Base-by-base conservation (phyloP, 2,888 invertebrate genomes). In the Synanthedon andrenaeformis region DNA sequence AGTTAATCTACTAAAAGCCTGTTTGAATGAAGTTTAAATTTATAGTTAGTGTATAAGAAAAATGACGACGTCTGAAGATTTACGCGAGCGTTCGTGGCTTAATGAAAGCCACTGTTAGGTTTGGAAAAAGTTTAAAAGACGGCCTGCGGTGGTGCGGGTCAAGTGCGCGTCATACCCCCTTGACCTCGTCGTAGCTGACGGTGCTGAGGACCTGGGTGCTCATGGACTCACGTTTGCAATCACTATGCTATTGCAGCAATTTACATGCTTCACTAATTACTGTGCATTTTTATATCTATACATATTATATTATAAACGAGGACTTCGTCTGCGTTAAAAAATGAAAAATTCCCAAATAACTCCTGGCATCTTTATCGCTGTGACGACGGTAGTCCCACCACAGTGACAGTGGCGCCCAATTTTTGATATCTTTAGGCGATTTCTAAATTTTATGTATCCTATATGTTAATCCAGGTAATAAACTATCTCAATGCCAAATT, bases 71-170 rank as follows among this genome's bases (percentile, higher is more conserved):
- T 60, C 61, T 61, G 60, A 57, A 64, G 66, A 65, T 64, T 68
- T 62, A 62, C 59, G 62, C 59, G 58, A 63, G 69, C 66, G 66
- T 74, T 72, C 66, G 70, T 69, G 63, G 71, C 65, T 76, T 79
- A 79, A 82, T 82, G 76, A 81, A 82, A 79, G 77, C 69, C 65
- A 67, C 73, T 75, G 74, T 70, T 68, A 67, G 69, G 76, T 58
- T 79, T 80, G 66, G 72, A 70, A 79, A 81, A 80, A 72, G 72
- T 78, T 79, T 79, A 76, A 79, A 83, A 79, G 73, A 67, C 70
- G 69, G 68, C 72, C 70, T 70, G 70, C 74, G 75, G 71, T 72
- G 71, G 71, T 63, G 57, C 67, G 68, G 78, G 82, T 84, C 79
- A 79, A 85, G 84, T 61, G 72, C 66, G 61, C 76, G 75, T 77